phyloP scores from a whole-genome alignment of 2,797 vertebrate genomes.

The Scolopax bukidnonensis region DNA sequence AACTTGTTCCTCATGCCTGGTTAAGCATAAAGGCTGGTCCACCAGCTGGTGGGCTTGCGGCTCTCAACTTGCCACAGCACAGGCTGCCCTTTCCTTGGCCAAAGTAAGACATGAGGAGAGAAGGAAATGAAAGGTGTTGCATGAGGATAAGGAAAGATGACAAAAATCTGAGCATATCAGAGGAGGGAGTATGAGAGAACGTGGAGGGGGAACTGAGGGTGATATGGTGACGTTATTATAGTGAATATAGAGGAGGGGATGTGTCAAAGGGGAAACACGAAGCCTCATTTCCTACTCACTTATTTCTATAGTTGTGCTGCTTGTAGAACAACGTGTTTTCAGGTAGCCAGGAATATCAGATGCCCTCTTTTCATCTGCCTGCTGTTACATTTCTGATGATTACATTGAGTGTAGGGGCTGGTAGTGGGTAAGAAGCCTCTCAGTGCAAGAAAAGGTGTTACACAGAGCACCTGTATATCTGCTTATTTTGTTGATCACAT shows the following conservation, averaged over 20 bases:
- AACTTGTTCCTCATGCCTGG: neutral
- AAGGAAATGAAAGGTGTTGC: neutral
- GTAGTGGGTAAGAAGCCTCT: neutral
- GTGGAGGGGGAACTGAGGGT: neutral
- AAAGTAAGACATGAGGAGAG: neutral
- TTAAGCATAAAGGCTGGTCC: neutral
- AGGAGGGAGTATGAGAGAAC: neutral
- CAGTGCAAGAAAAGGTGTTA: constrained; percentile 13
- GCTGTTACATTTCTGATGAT: neutral
- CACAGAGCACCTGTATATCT: neutral
- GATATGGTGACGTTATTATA: neutral
- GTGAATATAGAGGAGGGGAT: neutral
- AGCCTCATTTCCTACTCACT: neutral
- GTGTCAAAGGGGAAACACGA: neutral
- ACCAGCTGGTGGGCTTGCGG: neutral
- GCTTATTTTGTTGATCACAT: constrained; percentile 11
- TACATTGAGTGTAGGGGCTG: neutral
- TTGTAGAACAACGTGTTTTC: neutral
- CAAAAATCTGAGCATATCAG: neutral
- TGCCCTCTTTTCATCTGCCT: constrained; percentile 7
- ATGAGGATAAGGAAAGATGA: neutral
- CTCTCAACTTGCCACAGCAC: neutral
- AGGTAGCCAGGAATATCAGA: constrained; percentile 4
- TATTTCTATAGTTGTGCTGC: constrained; percentile 15
- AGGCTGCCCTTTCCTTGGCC: neutral